Percentiles rank a stretch among this genome's conserved stretches.
These are phyloP conservation scores for Henricia sp. DNA, from an alignment of 53 echinoderm and acorn worm species.

Conservation along the genomic window DNA sequence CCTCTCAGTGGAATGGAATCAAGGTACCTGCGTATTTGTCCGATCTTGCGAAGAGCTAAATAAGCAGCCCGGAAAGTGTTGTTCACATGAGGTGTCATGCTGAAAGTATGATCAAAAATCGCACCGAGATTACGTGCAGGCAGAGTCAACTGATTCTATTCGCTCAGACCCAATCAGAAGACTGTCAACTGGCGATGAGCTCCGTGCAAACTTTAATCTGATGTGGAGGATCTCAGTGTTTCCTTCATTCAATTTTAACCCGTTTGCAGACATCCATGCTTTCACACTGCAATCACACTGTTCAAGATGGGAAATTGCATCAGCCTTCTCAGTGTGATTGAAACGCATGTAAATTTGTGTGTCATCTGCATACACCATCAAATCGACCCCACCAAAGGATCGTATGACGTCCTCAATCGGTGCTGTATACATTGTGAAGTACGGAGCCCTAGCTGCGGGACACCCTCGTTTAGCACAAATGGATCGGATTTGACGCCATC, in stretches of 20 bases:
- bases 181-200: neutral
- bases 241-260: neutral
- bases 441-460: neutral
- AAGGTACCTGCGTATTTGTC: too few relatives aligned
- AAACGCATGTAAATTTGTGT: constrained; percentile 13
- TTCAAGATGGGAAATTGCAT: neutral
- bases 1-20: too few relatives aligned
- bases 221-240: constrained; percentile 12
- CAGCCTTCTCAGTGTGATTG: neutral
- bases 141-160: neutral
- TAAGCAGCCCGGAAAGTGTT: constrained; percentile 45
- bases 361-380: constrained; percentile 24
- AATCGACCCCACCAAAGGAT: neutral
- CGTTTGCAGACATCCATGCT: neutral
- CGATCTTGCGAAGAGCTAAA: too few relatives aligned
- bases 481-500: constrained; percentile 6
- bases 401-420: constrained; percentile 2
- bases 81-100: constrained; percentile 44
- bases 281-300: neutral
- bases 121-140: constrained; percentile 22
- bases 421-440: neutral
- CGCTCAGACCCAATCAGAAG: neutral
- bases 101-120: constrained; percentile 25
- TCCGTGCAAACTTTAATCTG: neutral
- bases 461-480: neutral